Evolutionary conservation across 1,140 invertebrate genomes (phyloP).

Genomic region (Zaprionus africanus): DNA sequence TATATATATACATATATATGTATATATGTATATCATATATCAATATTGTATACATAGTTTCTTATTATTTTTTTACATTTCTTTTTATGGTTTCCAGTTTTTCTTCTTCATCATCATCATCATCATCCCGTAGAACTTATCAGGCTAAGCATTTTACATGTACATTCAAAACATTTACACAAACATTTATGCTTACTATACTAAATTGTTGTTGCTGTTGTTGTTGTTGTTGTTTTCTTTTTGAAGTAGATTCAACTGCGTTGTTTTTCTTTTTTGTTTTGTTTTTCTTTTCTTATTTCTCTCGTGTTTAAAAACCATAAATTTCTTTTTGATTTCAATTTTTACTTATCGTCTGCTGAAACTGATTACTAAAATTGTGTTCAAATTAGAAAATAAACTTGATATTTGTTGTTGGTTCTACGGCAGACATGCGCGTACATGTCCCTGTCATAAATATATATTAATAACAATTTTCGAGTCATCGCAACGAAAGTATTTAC

Average conservation of each 20-base stretch:
- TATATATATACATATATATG: slow-evolving; percentile 10
- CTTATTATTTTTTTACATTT: slow-evolving; percentile 49
- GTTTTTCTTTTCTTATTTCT: slow-evolving; percentile 20
- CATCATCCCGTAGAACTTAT: slow-evolving; percentile 35
- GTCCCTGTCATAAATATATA: slow-evolving; percentile 9
- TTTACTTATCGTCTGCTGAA: slow-evolving; percentile 12
- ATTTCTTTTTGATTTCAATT: neutral
- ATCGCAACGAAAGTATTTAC: slow-evolving; percentile 33
- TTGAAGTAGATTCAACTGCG: slow-evolving; percentile 47
- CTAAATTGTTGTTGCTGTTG: slow-evolving; percentile 47
- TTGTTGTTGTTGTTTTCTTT: slow-evolving; percentile 32
- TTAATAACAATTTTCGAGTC: slow-evolving; percentile 3
- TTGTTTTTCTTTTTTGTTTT: slow-evolving; percentile 19
- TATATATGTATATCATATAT: slow-evolving; percentile 6
- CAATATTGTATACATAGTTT: slow-evolving; percentile 16
- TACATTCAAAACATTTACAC: slow-evolving; percentile 75
- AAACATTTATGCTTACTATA: slow-evolving; percentile 52
- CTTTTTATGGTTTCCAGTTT: slow-evolving; percentile 37
- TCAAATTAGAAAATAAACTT: neutral
- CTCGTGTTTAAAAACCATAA: neutral
- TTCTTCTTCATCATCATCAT: slow-evolving; percentile 6
- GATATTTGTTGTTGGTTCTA: slow-evolving; percentile 11
- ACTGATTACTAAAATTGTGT: slow-evolving; percentile 8
- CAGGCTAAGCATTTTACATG: slow-evolving; percentile 56
- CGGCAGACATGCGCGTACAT: neutral